Evolutionary conservation across 2,113 vertebrate species (phyloP), one percentile per base, ranked within the genome.

Genomic region (Cyprinodon variegatus): DNA sequence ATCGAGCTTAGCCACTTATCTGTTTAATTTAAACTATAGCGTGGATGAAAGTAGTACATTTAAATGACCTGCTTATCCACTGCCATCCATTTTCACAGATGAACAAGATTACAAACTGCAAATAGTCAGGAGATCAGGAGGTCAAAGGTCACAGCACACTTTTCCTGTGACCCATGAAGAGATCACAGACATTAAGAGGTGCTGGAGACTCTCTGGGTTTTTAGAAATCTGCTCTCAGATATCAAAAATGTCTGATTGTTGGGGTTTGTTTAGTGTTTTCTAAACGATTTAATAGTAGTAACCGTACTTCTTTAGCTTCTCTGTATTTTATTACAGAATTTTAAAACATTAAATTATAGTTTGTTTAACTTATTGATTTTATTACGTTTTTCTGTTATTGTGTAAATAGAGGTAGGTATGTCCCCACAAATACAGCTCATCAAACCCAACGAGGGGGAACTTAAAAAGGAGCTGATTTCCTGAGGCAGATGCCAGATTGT

Each of bases 81-180:
- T 37, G 61, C 79, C 45, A 70, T 69, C 61, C 68, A 64, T 59
- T 71, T 60, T 72, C 79, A 76, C 57, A 43, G 12, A 81, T 76
- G 53, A 69, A 76, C 61, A 37, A 64, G 80, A 86, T 81, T 65
- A 81, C 82, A 71, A 82, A 70, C 69, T 78, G 68, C 50, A 71
- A 43, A 63, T 22, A 65, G 65, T 76, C 46, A 53, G 40, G 68
- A 81, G 86, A 68, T 81, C 77, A 80, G 53, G 63, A 74, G 73
- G 78, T 88, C 82, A 86, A 77, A 86, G 88, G 86, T 91, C 86
- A 89, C 66, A 83, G 86, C 89, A 85, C 91, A 78, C 61, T 65
- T 80, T 86, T 82, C 80, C 71, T 11, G 65, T 84, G 91, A 88
- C 83, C 86, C 77, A 71, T 77, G 79, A 89, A 84, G 29, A 83